A percentile compares a stretch with the other conserved stretches of the same genome.
Evolutionary conservation across 1,140 invertebrate genomes (phyloP).

Genomic region (Diprion similis): DNA sequence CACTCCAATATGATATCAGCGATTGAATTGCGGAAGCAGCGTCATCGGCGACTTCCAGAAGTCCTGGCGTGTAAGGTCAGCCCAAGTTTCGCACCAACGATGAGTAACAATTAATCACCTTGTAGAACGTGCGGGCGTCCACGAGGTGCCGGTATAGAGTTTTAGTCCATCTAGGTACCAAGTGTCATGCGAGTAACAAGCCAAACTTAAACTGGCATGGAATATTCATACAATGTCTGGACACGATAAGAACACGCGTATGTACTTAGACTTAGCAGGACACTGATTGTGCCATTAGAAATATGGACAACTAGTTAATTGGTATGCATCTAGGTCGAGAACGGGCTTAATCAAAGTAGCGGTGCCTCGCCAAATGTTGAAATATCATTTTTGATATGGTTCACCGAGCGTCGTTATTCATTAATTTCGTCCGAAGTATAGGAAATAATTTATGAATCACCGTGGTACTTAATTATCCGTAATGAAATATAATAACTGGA

Average conservation of each 20-base stretch:
- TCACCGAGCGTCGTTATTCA: conserved; percentile 28
- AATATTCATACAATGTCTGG: neutral
- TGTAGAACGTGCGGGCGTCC: neutral
- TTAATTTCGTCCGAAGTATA: conserved; percentile 32
- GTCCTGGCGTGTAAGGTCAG: neutral
- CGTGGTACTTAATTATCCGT: conserved; percentile 35
- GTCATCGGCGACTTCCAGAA: no score
- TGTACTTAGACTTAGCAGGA: neutral
- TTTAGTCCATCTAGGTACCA: neutral
- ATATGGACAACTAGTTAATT: conserved; percentile 14
- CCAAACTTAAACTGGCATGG: neutral
- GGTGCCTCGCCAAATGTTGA: neutral
- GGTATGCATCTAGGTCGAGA: conserved; percentile 25
- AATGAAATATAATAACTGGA: conserved; percentile 39
- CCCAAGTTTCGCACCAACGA: neutral
- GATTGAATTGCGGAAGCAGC: no score
- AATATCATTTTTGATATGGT: conserved; percentile 14
- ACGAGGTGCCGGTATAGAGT: neutral
- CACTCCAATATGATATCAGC: no score
- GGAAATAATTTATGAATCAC: conserved; percentile 42
- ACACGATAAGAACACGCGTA: neutral
- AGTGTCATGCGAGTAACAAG: neutral
- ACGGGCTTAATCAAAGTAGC: conserved; percentile 15
- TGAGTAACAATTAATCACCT: neutral
- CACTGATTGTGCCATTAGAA: conserved; percentile 2